Evolutionary conservation across 1,140 invertebrate genomes (phyloP).

Genomic region (Meteorus sp.): DNA sequence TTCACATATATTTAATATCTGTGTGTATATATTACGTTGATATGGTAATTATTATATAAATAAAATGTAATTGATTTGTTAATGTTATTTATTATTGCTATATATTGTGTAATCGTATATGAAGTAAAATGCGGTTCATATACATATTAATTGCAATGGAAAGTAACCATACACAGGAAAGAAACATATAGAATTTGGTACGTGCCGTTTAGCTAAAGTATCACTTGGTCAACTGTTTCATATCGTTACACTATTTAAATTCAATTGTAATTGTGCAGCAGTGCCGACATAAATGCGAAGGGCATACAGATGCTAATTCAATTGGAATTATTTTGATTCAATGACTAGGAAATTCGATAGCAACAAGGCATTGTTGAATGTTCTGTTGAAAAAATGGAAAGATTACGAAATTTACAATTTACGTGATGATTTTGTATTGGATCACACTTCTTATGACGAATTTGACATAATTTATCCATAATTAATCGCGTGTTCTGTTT

Average conservation of each 20-base stretch:
- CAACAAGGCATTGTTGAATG: constrained; percentile 7
- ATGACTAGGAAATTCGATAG: constrained; percentile 10
- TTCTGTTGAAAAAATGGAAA: not conserved
- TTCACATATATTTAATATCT: constrained; percentile 31
- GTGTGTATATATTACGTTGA: constrained; percentile 22
- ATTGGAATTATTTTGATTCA: constrained; percentile 1
- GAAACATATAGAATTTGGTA: constrained; percentile 9
- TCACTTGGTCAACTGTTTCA: constrained; percentile 7
- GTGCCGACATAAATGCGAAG: constrained; percentile 18
- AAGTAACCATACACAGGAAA: not conserved
- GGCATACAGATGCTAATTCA: constrained; percentile 17
- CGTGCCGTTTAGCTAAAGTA: constrained; percentile 23
- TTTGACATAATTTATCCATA: constrained; percentile 30
- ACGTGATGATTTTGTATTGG: not conserved
- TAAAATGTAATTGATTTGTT: not conserved
- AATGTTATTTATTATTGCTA: constrained; percentile 9
- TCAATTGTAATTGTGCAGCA: constrained; percentile 14
- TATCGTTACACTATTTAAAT: constrained; percentile 9
- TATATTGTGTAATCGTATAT: constrained; percentile 11
- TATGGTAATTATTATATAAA: constrained; percentile 6
- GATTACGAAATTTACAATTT: not conserved
- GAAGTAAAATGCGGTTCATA: not conserved
- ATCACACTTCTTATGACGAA: no score
- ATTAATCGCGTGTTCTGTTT: constrained; percentile 43
- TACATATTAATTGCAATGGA: constrained; percentile 12